Base-by-base conservation (phyloP, 2,888 invertebrate species). In the Oconnorella tubifera region DNA sequence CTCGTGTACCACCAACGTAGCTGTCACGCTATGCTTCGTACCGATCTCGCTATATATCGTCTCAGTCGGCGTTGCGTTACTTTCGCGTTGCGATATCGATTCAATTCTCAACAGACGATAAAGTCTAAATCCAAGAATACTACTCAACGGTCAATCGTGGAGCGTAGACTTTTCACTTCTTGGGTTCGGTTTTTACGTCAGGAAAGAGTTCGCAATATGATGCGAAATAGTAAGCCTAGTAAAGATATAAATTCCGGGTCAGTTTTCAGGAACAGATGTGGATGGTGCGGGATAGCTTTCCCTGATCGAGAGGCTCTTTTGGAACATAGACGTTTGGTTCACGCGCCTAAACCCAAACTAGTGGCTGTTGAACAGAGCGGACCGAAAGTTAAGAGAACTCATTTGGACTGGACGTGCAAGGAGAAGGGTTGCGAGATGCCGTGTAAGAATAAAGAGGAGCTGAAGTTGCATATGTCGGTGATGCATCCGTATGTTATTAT, bases 221-320 rank as follows among this genome's bases (percentile, higher is more conserved):
- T 19, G 40, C 10, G 10, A 19, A n/a, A n/a, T n/a, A n/a, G n/a
- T n/a, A n/a, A n/a, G n/a, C n/a, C n/a, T n/a, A n/a, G n/a, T n/a
- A n/a, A n/a, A n/a, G n/a, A n/a, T n/a, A n/a, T n/a, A n/a, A n/a
- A n/a, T n/a, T 40, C 10, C 19, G 40, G 40, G 10, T 40, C 40
- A 19, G 10, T 19, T 10, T 40, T 40, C 40, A 40, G 19, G 10
- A 40, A 40, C 40, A 10, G 53, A 31, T 60, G 60, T 29, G 60
- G 60, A 6, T 60, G 60, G 60, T 60, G 60, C 29, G 60, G 60
- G 10, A 48, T 28, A 27, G 23, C 25, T n/a, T 60, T 31, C 33
- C 48, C 49, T 3, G 31, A 31, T 10, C 60, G 60, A 4, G 50
- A 25, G 4, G 49, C 48, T 10, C 60, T 60, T 49, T n/a, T 48